These are phyloP conservation scores for Etheostoma spectabile DNA, from an alignment of 2,113 vertebrate genomes.

Conservation along the genomic window DNA sequence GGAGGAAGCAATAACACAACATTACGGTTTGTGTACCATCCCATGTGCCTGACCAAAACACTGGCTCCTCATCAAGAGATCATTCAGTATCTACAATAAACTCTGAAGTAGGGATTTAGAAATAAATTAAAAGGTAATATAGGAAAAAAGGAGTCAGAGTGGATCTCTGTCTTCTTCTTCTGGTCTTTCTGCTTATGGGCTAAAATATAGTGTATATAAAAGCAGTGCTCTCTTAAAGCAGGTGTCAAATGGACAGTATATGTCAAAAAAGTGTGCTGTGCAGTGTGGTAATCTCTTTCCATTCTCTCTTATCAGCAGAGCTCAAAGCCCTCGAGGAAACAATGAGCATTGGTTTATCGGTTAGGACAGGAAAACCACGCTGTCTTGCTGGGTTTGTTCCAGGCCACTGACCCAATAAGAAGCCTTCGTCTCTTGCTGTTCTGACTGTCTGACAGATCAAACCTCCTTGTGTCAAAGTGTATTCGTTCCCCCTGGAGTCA, in stretches of 20 bases:
- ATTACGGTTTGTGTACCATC: conserved; percentile 55
- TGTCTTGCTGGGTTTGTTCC: conserved; percentile 68
- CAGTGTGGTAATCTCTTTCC: conserved; percentile 61
- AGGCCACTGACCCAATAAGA: conserved; percentile 66
- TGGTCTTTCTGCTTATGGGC: not conserved
- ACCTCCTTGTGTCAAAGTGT: conserved; percentile 27
- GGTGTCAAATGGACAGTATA: conserved; percentile 28
- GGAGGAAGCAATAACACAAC: conserved; percentile 49
- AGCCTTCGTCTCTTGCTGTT: conserved; percentile 33
- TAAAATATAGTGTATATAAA: not conserved
- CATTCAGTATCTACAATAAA: conserved; percentile 46
- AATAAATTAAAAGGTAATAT: conserved; percentile 22
- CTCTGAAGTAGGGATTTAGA: conserved; percentile 21
- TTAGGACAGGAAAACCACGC: conserved; percentile 61
- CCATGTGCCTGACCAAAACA: conserved; percentile 35
- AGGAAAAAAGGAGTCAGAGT: conserved; percentile 3
- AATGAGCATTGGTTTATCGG: conserved; percentile 64
- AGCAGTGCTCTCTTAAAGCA: conserved; percentile 8
- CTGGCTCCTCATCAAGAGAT: conserved; percentile 57
- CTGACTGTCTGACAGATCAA: conserved; percentile 39
- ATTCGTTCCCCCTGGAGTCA: conserved; percentile 5
- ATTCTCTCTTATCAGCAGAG: conserved; percentile 71
- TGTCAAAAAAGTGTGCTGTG: conserved; percentile 37
- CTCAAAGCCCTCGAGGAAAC: conserved; percentile 63
- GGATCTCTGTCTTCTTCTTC: conserved; percentile 25